These are phyloP conservation scores for Procambarus virginalis DNA, from an alignment of 1,140 invertebrate species.

Conservation along the genomic window DNA sequence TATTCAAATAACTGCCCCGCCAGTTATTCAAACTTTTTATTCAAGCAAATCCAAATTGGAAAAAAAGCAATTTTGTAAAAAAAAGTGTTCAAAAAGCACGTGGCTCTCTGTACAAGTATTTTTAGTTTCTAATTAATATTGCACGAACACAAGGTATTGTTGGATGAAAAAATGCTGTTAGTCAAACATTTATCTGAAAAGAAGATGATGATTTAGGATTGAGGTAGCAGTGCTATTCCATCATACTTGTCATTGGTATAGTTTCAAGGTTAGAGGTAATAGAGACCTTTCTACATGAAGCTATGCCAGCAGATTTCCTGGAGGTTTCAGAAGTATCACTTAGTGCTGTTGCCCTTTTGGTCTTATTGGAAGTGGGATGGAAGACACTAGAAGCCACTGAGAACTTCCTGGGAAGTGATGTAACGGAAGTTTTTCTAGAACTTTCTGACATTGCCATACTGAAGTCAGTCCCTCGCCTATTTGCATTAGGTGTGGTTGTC, in stretches of 20 bases:
- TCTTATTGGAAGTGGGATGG: neutral
- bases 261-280: neutral
- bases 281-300: neutral
- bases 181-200: too few relatives aligned
- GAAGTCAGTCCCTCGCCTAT: neutral
- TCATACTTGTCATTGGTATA: neutral
- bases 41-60: too few relatives aligned
- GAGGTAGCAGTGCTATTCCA: neutral
- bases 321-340: conserved; percentile 1
- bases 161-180: too few relatives aligned
- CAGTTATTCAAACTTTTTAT: too few relatives aligned
- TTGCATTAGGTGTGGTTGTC: neutral
- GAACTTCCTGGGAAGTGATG: neutral
- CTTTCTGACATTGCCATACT: neutral
- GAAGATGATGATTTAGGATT: neutral
- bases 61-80: too few relatives aligned
- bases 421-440: conserved; percentile 1
- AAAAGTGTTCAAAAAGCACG: too few relatives aligned
- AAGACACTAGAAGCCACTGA: neutral
- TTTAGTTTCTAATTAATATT: too few relatives aligned
- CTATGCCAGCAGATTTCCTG: neutral
- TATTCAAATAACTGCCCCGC: too few relatives aligned
- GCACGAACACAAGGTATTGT: too few relatives aligned
- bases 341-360: neutral
- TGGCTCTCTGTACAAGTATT: too few relatives aligned